Percentiles rank a stretch among this genome's conserved stretches.
Conservation (phyloP, 1,140 invertebrate genomes). For the Protaetia brevitarsis region DNA sequence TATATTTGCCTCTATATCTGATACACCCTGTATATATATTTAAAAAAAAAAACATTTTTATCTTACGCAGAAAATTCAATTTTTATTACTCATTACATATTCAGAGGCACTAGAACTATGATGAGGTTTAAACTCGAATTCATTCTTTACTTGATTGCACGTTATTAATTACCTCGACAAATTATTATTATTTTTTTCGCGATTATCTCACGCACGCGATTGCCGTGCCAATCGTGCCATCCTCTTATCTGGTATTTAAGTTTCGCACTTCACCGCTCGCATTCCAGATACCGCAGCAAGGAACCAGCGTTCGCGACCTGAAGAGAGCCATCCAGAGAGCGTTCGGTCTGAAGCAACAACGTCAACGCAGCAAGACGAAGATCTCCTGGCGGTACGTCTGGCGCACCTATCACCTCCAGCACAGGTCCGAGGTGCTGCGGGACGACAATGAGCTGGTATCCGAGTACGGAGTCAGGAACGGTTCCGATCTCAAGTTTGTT, state of each 20-base stretch:
- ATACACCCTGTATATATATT: no score
- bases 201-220: no score
- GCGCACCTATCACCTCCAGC: slow-evolving; percentile 63
- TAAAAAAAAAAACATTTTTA: no score
- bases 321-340: slow-evolving; percentile 66
- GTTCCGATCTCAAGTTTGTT: slow-evolving; percentile 62
- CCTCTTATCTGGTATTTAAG: slow-evolving; percentile 1
- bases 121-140: no score
- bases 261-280: background rate
- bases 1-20: no score
- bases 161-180: no score
- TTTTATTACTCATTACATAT: no score
- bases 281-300: slow-evolving; percentile 58
- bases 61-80: no score
- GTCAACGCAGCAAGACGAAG: slow-evolving; percentile 54
- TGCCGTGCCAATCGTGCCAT: no score
- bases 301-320: slow-evolving; percentile 61
- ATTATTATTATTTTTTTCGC: no score
- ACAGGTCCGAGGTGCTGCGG: slow-evolving; percentile 57
- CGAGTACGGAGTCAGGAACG: slow-evolving; percentile 64
- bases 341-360: slow-evolving; percentile 55
- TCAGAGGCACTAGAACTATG: no score
- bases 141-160: no score
- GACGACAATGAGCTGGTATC: slow-evolving; percentile 58
- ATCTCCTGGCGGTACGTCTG: slow-evolving; percentile 74